Conservation (phyloP, 2,888 invertebrate genomes). For the Drosophila neutralis region DNA sequence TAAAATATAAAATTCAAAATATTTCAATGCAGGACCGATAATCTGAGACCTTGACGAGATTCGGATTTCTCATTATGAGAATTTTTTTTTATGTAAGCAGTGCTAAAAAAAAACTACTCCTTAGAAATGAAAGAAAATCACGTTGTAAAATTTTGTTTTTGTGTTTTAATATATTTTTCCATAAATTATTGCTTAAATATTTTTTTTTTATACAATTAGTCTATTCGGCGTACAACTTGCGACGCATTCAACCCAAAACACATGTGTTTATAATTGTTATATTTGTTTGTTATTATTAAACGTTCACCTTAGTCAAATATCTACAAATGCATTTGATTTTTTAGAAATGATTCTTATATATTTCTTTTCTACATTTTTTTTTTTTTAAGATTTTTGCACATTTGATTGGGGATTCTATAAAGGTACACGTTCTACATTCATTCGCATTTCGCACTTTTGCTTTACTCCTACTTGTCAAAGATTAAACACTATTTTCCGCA, state of each 20-base stretch:
- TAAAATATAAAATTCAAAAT: not conserved
- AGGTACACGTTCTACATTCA: slow-evolving; percentile 52
- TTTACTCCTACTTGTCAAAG: slow-evolving; percentile 18
- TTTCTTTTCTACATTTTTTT: slow-evolving; percentile 3
- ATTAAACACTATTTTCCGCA: slow-evolving; percentile 21
- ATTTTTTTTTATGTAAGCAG: not conserved
- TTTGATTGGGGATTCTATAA: slow-evolving; percentile 35
- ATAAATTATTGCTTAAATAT: slow-evolving; percentile 75
- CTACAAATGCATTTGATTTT: slow-evolving; percentile 57
- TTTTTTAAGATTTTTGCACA: not conserved
- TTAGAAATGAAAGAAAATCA: not conserved
- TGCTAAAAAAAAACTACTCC: too few species aligned
- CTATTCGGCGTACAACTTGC: slow-evolving; percentile 50
- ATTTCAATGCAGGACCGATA: not conserved
- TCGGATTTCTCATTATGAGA: not conserved
- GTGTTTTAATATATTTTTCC: slow-evolving; percentile 58
- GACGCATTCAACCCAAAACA: slow-evolving; percentile 45
- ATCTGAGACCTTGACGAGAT: not conserved
- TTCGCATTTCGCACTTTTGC: slow-evolving; percentile 16
- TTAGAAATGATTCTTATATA: slow-evolving; percentile 11
- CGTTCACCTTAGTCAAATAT: slow-evolving; percentile 43
- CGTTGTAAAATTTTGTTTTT: slow-evolving; percentile 8
- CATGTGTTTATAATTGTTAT: slow-evolving; percentile 15
- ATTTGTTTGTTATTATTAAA: slow-evolving; percentile 23
- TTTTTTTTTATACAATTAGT: slow-evolving; percentile 72